Base-by-base conservation (phyloP, 2,797 vertebrate genomes). In the Sebastes baramenuke region DNA sequence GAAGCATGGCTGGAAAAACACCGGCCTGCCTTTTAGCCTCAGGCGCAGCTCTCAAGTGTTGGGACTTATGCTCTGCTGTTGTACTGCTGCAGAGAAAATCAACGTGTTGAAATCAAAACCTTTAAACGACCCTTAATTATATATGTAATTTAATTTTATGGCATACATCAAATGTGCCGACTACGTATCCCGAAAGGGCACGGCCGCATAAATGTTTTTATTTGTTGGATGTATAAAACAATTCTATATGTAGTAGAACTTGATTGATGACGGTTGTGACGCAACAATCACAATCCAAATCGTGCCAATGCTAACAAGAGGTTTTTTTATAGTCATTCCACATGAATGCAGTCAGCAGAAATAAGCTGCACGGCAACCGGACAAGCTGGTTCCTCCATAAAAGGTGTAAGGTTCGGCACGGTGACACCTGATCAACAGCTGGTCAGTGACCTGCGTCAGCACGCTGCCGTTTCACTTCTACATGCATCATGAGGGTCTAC, bases 311-410 rank as follows among this genome's bases (percentile, higher is more conserved):
- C 38, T 61, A 59, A 72, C n/a, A 0, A n/a, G n/a, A 72, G 18
- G 27, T 27, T 18, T 54, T 27, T 18, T 29, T 46, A 8, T 20
- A 18, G 30, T 55, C 0, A 1, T 69, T 83, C 38, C 49, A 46
- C 25, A 2, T 12, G 49, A 6, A 20, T 67, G 42, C 34, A 77
- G 76, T 56, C 62, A 42, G 34, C 29, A 72, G 62, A 84, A 76
- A 69, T 75, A 56, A 72, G n/a, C 36, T 3, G 11, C 56, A 11
- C 46, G 22, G 64, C 65, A 92, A 93, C 88, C 72, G 65, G 92
- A 90, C 59, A 11, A 85, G 87, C 92, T 86, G 89, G 92, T 94
- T 94, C 85, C 68, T 24, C 59, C 67, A 36, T 36, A 36, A 79
- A 49, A 64, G 30, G 22, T 42, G 38, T 59, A 38, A 66, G 6